These are phyloP conservation scores for Pocillopora damicornis DNA, from an alignment of 64 coral and sea anemone species.

Conservation along the genomic window DNA sequence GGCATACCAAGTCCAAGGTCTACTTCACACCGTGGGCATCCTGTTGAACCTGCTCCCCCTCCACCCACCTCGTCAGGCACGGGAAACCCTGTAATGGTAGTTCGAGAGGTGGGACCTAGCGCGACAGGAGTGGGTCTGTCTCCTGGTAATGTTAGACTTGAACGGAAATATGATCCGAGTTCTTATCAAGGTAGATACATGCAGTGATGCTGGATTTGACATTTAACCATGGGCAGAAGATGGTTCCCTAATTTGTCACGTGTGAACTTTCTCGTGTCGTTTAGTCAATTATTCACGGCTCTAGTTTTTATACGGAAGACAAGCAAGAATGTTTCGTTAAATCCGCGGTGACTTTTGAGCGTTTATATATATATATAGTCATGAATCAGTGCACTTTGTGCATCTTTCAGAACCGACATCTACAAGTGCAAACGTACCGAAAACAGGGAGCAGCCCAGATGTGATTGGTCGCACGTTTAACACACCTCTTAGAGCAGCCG, in stretches of 20 bases:
- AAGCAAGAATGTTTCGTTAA: not conserved
- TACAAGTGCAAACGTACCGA: not conserved
- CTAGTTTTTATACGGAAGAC: too few relatives aligned
- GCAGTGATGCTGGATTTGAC: too few relatives aligned
- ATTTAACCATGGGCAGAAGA: too few relatives aligned
- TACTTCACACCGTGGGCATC: conserved; percentile 32
- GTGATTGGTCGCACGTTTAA: conserved; percentile 88
- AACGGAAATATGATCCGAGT: conserved; percentile 30
- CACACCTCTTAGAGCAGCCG: conserved; percentile 87
- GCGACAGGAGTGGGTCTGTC: conserved; percentile 34
- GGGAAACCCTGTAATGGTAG: conserved; percentile 7
- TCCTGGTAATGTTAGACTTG: not conserved
- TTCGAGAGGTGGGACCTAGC: conserved; percentile 57
- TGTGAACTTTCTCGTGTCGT: too few relatives aligned
- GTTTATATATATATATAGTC: too few relatives aligned
- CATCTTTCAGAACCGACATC: not conserved
- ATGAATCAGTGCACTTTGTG: not conserved
- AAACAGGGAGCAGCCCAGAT: conserved; percentile 14
- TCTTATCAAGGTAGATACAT: conserved; percentile 24
- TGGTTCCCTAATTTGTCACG: too few relatives aligned
- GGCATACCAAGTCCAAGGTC: conserved; percentile 61
- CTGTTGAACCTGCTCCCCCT: conserved; percentile 54
- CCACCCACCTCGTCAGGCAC: conserved; percentile 20
- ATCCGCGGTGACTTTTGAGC: not conserved
- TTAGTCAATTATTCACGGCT: too few relatives aligned